Evolutionary conservation across 2,113 vertebrate species (phyloP), one percentile per base, ranked within the genome.

Genomic region (Hiodon alosoides): DNA sequence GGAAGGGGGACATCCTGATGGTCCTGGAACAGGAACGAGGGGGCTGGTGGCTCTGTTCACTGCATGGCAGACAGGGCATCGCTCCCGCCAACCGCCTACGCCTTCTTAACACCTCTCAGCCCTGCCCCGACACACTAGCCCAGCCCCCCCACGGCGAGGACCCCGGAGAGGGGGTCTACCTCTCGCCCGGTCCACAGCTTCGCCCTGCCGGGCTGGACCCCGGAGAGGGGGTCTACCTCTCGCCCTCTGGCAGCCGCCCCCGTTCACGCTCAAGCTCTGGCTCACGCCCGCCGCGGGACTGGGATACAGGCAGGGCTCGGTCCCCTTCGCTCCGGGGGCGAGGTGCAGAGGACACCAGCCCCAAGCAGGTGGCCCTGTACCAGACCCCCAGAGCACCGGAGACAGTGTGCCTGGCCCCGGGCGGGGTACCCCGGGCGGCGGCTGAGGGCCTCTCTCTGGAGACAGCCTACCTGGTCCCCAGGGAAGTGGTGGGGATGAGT

Each of bases 1-100:
- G 94, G n/a, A 91, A 94, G 80, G 95, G 95, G 0, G 95, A 97
- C n/a, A 94, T 96, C 76, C 87, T 97, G 17, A 93, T 94, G 88
- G 94, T 96, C 14, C 88, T 97, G 14, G 92, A 95, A 72, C 86
- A 87, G 76, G 92, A 94, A 87, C 62, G 87, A 14, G 71, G 90
- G 0, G 10, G 93, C 0, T 95, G 95, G 85, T 97, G 95, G 95
- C 90, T 94, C 7, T 97, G 95, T 80, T 95, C 94, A 3, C 83
- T 97, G 64, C 93, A 94, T 0, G 95, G 95, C 6, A 89, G 94
- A 51, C 94, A 94, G 83, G 95, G 95, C 48, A 96, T 97, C 1
- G 95, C 93, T 69, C 95, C 95, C 0, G 95, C 94, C 73, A 97
- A 97, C 84, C 87, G 95, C 69, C 92, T 97, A 69, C 91, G 89